Evolutionary conservation across 2,888 invertebrate genomes (phyloP).

Genomic region (Rugalucina vietnamica): DNA sequence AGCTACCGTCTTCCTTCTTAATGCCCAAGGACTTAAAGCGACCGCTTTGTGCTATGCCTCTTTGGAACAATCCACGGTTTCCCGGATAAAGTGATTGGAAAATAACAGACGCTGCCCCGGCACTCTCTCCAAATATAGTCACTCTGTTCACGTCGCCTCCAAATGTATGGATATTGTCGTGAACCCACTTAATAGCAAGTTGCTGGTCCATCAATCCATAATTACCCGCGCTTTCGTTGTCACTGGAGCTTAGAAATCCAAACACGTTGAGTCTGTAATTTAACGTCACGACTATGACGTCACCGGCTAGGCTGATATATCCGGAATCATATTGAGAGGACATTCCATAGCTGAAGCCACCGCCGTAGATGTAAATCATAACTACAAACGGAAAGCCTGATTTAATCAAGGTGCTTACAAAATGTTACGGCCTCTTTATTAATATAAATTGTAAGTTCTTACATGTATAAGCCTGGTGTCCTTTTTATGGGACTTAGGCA

Average conservation of each 20-base stretch:
- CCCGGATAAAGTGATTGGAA: conserved; percentile 35
- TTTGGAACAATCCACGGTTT: conserved; percentile 13
- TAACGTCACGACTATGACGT: conserved; percentile 27
- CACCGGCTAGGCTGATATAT: background rate
- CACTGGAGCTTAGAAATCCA: conserved; percentile 22
- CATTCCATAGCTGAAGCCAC: background rate
- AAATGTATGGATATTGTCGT: conserved; percentile 37
- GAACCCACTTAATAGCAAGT: conserved; percentile 40
- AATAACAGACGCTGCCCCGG: conserved; percentile 30
- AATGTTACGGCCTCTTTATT: no score
- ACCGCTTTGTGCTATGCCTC: conserved; percentile 30
- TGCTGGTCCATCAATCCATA: conserved; percentile 42
- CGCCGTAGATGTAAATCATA: background rate
- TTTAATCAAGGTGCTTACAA: no score
- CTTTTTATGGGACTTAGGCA: no score
- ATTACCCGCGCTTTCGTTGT: conserved; percentile 20
- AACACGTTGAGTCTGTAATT: conserved; percentile 22
- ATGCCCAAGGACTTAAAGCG: background rate
- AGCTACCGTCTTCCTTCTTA: background rate
- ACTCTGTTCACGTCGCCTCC: conserved; percentile 31
- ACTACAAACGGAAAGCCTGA: no score
- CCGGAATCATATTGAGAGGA: background rate
- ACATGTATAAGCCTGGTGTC: no score
- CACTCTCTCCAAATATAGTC: conserved; percentile 33
- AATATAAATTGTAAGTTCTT: no score